phyloP scores from a whole-genome alignment of 2,888 invertebrate genomes.

The Dione juno region DNA sequence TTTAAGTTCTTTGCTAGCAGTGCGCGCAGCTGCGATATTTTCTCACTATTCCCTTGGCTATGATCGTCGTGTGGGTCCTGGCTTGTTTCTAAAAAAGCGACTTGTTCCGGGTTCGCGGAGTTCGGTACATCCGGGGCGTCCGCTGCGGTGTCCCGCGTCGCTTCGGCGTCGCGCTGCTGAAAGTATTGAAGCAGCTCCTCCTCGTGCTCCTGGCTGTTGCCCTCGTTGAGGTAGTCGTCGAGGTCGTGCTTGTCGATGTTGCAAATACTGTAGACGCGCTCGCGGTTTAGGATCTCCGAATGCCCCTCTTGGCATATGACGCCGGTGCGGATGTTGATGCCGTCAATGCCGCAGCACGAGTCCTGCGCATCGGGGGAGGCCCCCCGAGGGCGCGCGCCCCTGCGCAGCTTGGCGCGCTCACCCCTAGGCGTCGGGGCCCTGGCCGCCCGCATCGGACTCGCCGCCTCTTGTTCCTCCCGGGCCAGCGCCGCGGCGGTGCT shows the following conservation, averaged over 20 bases:
- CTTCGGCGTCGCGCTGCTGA: constrained; percentile 79
- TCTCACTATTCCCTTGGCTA: constrained; percentile 83
- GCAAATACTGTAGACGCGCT: constrained; percentile 89
- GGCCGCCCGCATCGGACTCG: constrained; percentile 81
- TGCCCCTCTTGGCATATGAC: constrained; percentile 79
- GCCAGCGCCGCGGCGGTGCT: constrained; percentile 84
- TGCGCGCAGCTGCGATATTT: constrained; percentile 89
- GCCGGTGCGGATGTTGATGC: constrained; percentile 72
- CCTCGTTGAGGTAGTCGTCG: constrained; percentile 91
- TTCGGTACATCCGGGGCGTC: constrained; percentile 44
- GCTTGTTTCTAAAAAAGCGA: constrained; percentile 72
- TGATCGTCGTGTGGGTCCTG: constrained; percentile 79
- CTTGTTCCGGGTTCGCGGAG: background rate
- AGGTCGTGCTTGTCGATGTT: constrained; percentile 91
- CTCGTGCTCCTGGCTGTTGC: constrained; percentile 90
- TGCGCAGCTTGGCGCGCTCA: constrained; percentile 54
- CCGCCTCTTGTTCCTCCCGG: constrained; percentile 81
- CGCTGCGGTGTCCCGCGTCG: constrained; percentile 45
- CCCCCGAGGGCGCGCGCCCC: constrained; percentile 33
- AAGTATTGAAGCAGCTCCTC: constrained; percentile 93
- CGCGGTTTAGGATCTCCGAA: constrained; percentile 84
- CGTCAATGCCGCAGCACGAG: constrained; percentile 79
- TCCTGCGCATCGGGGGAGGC: constrained; percentile 61
- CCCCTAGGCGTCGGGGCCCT: constrained; percentile 79
- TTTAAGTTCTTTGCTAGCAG: constrained; percentile 87